phyloP scores from a whole-genome alignment of 2,888 invertebrate genomes.

The Chrysotoxum bicinctum region DNA sequence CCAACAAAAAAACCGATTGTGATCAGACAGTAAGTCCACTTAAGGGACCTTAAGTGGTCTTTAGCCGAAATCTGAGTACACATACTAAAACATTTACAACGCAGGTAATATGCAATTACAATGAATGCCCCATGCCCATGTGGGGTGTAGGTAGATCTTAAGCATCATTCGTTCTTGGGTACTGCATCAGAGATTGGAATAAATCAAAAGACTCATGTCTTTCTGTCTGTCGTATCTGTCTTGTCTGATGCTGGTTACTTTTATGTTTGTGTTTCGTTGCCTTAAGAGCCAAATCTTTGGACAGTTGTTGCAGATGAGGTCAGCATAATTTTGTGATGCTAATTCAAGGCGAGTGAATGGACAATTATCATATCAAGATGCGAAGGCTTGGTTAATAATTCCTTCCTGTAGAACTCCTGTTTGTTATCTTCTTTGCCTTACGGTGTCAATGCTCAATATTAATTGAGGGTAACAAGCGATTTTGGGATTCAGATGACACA shows the following conservation, averaged over 20 bases:
- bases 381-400: neutral
- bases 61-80: neutral
- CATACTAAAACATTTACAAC: slow-evolving; percentile 15
- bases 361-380: slow-evolving; percentile 31
- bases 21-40: slow-evolving; percentile 40
- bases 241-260: neutral
- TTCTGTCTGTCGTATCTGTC: no score
- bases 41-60: slow-evolving; percentile 30
- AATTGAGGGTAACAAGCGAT: slow-evolving; percentile 31
- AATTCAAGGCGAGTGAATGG: slow-evolving; percentile 54
- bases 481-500: slow-evolving; percentile 6
- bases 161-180: neutral
- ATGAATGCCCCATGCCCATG: slow-evolving; percentile 19
- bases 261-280: neutral
- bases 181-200: neutral
- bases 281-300: slow-evolving; percentile 14
- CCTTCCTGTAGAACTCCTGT: neutral
- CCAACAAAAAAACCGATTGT: slow-evolving; percentile 25
- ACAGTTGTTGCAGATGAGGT: slow-evolving; percentile 22
- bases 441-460: neutral
- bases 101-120: slow-evolving; percentile 36
- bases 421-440: neutral
- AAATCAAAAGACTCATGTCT: slow-evolving; percentile 16
- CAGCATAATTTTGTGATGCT: slow-evolving; percentile 35
- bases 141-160: neutral